Base-by-base conservation (phyloP, 2,888 invertebrate genomes). In the Megamerina dolium region DNA sequence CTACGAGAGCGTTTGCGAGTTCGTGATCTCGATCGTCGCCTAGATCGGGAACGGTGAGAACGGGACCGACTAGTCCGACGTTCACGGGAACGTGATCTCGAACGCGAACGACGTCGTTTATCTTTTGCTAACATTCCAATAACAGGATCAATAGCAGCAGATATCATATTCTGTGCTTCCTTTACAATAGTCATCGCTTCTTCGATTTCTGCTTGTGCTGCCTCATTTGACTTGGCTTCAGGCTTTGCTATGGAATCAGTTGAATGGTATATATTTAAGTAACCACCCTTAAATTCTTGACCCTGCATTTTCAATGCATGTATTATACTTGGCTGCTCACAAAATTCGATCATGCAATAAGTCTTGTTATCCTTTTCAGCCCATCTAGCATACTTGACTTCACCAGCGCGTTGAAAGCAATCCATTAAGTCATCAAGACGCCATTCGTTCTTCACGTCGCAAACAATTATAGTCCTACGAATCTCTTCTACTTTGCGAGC, bases 111-210 rank as follows among this genome's bases (percentile, higher is more conserved):
- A 1, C 74, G 72, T 47, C 87, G 76, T 63, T 90, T 88, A 57
- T 90, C 89, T 67, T 90, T 89, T 2, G 88, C 86, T 18, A 90
- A 70, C 74, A 89, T 81, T 5, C 89, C 89, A 57, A 90, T 89
- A 42, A 90, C 87, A 1, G 90, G 90, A 73, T 91, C 93, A 50
- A 94, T 91, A 12, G 92, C 90, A 8, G 93, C 94, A 1, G 92
- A 89, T 51, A 96, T 92, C 60, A 94, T 79, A 66, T 88, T 90
- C 70, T 95, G 94, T 0, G 94, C 94, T 73, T 96, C 95, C 65
- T 93, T 93, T 0, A 95, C 93, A 50, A 94, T 78, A 34, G 91
- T 88, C 93, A 99, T 94, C 1, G 94, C 95, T 68, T 94, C 94
- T 68, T 95, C 94, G 43, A 96, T 93, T 74, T 95, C 95, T 33